A percentile compares a stretch with the other conserved stretches of the same genome.
These are phyloP conservation scores for Incurvaria masculella DNA, from an alignment of 2,888 invertebrate species.

Conservation along the genomic window DNA sequence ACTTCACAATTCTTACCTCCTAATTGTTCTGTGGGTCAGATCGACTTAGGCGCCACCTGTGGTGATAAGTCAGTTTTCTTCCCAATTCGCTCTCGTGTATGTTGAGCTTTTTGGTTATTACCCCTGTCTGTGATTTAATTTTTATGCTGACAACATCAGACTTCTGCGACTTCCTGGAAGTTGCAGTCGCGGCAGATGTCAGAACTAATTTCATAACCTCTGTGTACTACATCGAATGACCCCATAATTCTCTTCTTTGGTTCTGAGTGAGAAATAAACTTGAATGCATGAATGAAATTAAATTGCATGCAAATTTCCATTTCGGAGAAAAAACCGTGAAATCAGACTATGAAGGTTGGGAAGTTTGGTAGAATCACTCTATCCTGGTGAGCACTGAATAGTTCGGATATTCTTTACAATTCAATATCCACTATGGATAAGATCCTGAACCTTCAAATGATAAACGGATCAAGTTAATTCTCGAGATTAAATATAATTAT, in stretches of 20 bases:
- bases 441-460: background rate
- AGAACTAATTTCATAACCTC: constrained; percentile 31
- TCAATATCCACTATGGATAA: background rate
- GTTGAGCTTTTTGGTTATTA: too few relatives aligned
- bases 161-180: too few relatives aligned
- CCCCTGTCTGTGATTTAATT: too few relatives aligned
- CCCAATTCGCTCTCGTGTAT: too few relatives aligned
- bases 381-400: constrained; percentile 43
- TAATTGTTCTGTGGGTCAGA: too few relatives aligned
- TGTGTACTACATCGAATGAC: too few relatives aligned
- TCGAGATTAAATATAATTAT: constrained; percentile 19
- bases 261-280: too few relatives aligned
- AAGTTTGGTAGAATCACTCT: constrained; percentile 52
- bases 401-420: background rate
- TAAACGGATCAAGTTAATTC: constrained; percentile 22
- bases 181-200: constrained; percentile 17
- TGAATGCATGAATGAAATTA: constrained; percentile 15
- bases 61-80: too few relatives aligned
- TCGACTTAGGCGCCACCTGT: too few relatives aligned
- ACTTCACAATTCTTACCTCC: too few relatives aligned
- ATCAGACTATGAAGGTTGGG: constrained; percentile 53
- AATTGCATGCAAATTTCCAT: constrained; percentile 14
- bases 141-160: too few relatives aligned
- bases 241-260: too few relatives aligned
- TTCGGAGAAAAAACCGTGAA: constrained; percentile 22